Evolutionary conservation across 2,113 vertebrate genomes (phyloP), one percentile per base, ranked within the genome.

Genomic region (Crotalus viridis): DNA sequence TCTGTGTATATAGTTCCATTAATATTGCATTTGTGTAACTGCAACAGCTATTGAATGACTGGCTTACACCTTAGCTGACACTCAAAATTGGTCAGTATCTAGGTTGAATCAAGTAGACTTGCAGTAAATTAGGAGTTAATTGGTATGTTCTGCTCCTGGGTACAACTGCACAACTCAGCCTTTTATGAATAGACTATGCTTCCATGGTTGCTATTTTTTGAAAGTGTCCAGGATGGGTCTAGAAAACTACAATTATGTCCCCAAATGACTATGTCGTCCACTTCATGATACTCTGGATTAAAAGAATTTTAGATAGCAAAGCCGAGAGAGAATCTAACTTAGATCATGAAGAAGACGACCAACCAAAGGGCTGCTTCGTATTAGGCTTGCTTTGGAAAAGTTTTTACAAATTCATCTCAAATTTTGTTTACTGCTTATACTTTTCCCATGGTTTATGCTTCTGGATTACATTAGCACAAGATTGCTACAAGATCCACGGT

Each of bases 401-500:
- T 64, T 61, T 39, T 74, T 74, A 74, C 64, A 33, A 33, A 33
- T 74, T 74, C n/a, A 39, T 39, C n/a, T 74, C n/a, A 39, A 39
- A 74, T 19, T 15, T 19, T 74, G n/a, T 39, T 74, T 39, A 7
- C 4, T 74, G 69, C 15, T 74, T 88, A 1, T 48, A 57, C 28
- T 57, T 51, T 94, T 22, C 56, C 69, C 95, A 94, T 55, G 3
- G 19, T 92, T 94, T 89, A 69, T 91, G 90, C 93, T 57, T 88
- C 87, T 51, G 88, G 48, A 89, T 81, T 46, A 95, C 94, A 94
- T 93, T 94, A 95, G 95, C 22, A 90, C 57, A 92, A 93, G 9
- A 55, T 26, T 87, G 39, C 46, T 89, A 51, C 54, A 22, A 48
- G 28, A 86, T 64, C n/a, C 85, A 89, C 51, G 1, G 28, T 88